These are phyloP conservation scores for Kryphioiulus occultus DNA, from an alignment of 2,888 invertebrate species.

Conservation along the genomic window DNA sequence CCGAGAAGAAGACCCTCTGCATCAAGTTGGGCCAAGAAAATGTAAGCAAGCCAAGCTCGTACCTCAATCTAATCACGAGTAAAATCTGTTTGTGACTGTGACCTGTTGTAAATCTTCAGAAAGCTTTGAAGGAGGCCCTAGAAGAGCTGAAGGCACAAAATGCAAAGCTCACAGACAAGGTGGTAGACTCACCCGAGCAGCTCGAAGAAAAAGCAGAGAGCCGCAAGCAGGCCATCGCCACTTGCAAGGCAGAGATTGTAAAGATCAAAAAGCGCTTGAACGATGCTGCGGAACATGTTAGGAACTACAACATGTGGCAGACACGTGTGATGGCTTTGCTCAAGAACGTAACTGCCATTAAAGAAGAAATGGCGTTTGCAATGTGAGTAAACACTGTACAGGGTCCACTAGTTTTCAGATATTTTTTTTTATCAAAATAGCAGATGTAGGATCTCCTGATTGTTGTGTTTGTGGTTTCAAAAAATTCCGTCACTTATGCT, in stretches of 20 bases:
- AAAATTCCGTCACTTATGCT: too few species aligned
- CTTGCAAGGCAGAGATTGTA: neutral
- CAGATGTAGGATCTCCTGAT: too few species aligned
- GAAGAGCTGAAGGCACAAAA: neutral
- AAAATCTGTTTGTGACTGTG: neutral
- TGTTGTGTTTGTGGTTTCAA: too few species aligned
- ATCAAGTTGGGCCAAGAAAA: neutral
- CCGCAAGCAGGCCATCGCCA: neutral
- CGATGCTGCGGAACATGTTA: neutral
- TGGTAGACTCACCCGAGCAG: neutral
- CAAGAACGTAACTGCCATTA: neutral
- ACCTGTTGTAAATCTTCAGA: neutral
- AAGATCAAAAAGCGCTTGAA: neutral
- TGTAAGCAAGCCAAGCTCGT: neutral
- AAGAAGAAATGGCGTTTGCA: neutral
- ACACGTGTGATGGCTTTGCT: neutral
- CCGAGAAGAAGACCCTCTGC: neutral
- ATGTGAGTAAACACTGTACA: neutral
- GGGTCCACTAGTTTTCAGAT: neutral
- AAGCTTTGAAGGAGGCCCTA: neutral
- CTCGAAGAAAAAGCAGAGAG: neutral
- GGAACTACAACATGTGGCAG: neutral
- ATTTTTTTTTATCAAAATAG: neutral
- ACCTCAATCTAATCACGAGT: too few species aligned
- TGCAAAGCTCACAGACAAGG: neutral